Base-by-base conservation (phyloP, 1,140 invertebrate genomes). In the Venturia canescens region DNA sequence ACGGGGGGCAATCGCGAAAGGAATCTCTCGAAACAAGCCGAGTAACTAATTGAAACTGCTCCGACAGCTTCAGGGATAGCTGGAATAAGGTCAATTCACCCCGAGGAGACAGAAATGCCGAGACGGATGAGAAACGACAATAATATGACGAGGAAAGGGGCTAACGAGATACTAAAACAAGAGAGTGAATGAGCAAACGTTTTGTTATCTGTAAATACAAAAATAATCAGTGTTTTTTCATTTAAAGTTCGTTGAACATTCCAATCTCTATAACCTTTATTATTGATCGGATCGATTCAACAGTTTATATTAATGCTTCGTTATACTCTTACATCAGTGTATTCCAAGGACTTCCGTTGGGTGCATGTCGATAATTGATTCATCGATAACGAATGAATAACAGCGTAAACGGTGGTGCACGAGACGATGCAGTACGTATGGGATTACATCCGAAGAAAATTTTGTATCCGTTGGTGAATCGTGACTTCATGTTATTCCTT, bases 401-500 rank as follows among this genome's bases (percentile, higher is more conserved):
- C 13, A 44, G 1, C 7, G 5, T 44, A 11, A 44, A 44, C 7
- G 11, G 13, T 44, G 13, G 13, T 4, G 7, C 13, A 4, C 34
- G 7, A 44, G 38, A 11, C 7, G 1, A 44, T 44, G n/a, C n/a
- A 44, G 13, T 44, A 44, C 38, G 11, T 5, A 44, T 44, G 9
- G 7, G 11, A 44, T 1, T 44, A 9, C 13, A 9, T 9, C 7
- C 5, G 38, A 44, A 44, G 5, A 44, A 11, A 44, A 44, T 13
- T 11, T 21, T n/a, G 18, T 11, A 11, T n/a, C 26, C 60, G 34
- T 38, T 29, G 16, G 60, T 66, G 66, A 50, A n/a, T 44, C 78
- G 74, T 81, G 72, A 81, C 80, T 83, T 83, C 29, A 16, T 74
- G 72, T 81, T 78, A 67, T 81, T 79, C 77, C 57, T 80, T 57